phyloP scores from a whole-genome alignment of 1,140 invertebrate genomes.

The Paramacrobiotus metropolitanus region DNA sequence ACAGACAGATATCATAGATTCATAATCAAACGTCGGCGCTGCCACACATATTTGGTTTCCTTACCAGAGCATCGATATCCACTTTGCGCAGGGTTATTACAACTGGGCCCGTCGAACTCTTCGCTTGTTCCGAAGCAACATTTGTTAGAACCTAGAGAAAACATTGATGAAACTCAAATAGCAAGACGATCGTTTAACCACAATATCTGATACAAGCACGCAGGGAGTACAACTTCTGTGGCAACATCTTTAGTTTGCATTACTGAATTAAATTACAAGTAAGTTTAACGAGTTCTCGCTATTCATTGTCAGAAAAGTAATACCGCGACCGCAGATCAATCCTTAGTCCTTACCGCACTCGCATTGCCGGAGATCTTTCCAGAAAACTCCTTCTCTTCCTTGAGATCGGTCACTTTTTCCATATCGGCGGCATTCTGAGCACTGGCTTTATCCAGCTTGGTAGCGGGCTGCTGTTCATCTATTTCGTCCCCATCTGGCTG shows the following conservation, averaged over 20 bases:
- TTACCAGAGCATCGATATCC: background rate
- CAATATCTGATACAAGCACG: slow-evolving; percentile 6
- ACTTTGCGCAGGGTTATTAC: background rate
- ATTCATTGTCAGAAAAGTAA: background rate
- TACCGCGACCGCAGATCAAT: background rate
- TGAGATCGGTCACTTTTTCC: background rate
- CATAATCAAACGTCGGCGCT: background rate
- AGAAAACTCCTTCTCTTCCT: slow-evolving; percentile 4
- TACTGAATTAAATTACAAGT: too few species aligned
- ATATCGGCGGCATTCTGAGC: slow-evolving; percentile 5
- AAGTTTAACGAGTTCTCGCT: too few species aligned
- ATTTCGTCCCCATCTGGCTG: slow-evolving; percentile 9
- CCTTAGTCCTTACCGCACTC: background rate
- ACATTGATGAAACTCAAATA: background rate
- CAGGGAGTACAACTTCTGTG: slow-evolving; percentile 8
- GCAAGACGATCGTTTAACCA: background rate
- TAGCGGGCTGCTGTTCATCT: slow-evolving; percentile 10
- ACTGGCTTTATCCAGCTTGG: slow-evolving; percentile 10
- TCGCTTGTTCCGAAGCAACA: slow-evolving; percentile 3
- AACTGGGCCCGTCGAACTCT: background rate
- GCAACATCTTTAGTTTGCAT: too few species aligned
- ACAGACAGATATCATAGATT: background rate
- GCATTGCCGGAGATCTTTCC: background rate
- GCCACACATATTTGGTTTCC: too few species aligned
- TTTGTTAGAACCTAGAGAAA: background rate